A percentile compares a stretch with the other conserved stretches of the same genome.
These are phyloP conservation scores for Chaetodon trifascialis DNA, from an alignment of 2,113 vertebrate species.

Conservation along the genomic window DNA sequence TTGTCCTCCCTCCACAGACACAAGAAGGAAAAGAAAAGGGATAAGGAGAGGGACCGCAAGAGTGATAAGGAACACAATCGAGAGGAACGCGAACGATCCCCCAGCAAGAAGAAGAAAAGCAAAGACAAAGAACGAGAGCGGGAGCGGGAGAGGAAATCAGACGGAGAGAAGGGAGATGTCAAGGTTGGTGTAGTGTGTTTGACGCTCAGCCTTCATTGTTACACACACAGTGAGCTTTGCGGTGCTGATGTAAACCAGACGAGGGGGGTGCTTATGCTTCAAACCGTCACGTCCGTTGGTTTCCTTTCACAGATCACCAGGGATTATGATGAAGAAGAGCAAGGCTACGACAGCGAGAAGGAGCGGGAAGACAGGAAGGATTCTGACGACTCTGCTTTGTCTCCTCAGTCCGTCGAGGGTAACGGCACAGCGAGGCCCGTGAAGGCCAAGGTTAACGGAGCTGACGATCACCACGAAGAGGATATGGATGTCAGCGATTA, in stretches of 20 bases:
- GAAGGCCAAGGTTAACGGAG: constrained; percentile 92
- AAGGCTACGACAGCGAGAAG: constrained; percentile 96
- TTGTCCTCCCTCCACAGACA: constrained; percentile 81
- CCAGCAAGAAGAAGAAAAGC: constrained; percentile 94
- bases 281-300: not conserved
- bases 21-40: constrained; percentile 98
- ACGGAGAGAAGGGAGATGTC: constrained; percentile 93
- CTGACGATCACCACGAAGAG: constrained; percentile 92
- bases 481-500: constrained; percentile 99
- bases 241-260: not conserved
- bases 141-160: constrained; percentile 90
- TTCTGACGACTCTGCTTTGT: constrained; percentile 84
- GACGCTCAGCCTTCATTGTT: not conserved
- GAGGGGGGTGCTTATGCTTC: not conserved
- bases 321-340: constrained; percentile 97
- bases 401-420: constrained; percentile 82
- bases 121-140: constrained; percentile 93
- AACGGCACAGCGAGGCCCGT: constrained; percentile 69
- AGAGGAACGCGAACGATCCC: constrained; percentile 90
- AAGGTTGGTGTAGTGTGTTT: constrained; percentile 84
- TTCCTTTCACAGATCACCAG: constrained; percentile 89
- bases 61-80: constrained; percentile 85
- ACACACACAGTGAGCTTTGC: not conserved
- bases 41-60: constrained; percentile 89
- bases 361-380: constrained; percentile 88